Percentiles rank a stretch among this genome's conserved stretches.
Evolutionary conservation across 1,140 invertebrate species (phyloP).

Genomic region (Orchestia grillus): DNA sequence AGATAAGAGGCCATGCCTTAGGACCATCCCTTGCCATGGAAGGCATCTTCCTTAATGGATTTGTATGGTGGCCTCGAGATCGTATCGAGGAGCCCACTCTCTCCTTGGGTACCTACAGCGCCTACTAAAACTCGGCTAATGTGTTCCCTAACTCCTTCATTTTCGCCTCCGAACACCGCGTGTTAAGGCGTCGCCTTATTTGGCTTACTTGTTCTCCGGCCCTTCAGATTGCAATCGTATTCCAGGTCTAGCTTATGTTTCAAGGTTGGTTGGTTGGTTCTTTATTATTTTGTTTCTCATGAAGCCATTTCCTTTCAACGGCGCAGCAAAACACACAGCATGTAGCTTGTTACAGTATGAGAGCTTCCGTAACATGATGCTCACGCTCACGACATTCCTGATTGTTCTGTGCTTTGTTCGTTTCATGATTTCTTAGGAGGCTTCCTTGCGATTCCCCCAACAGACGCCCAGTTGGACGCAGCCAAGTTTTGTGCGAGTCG

Average conservation of each 20-base stretch:
- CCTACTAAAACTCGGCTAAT: conserved; percentile 7
- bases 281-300: neutral
- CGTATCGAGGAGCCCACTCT: conserved; percentile 23
- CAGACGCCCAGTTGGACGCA: neutral
- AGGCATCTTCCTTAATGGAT: conserved; percentile 56
- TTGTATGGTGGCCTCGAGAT: conserved; percentile 40
- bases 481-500: neutral
- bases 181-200: neutral
- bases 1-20: conserved; percentile 24
- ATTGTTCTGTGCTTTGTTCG: neutral
- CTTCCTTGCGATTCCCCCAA: neutral
- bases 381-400: neutral
- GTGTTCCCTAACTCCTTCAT: conserved; percentile 7
- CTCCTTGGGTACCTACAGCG: neutral
- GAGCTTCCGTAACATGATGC: neutral
- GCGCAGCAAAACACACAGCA: no score
- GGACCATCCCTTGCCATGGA: conserved; percentile 23
- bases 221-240: neutral
- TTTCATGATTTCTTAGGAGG: neutral
- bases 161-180: neutral
- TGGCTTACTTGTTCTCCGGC: neutral
- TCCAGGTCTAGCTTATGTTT: neutral
- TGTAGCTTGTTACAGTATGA: neutral
- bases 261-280: neutral
- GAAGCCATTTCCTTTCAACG: neutral